A percentile compares a stretch with the other conserved stretches of the same genome.
phyloP scores from a whole-genome alignment of 2,797 vertebrate genomes.

The Mus minutoides region DNA sequence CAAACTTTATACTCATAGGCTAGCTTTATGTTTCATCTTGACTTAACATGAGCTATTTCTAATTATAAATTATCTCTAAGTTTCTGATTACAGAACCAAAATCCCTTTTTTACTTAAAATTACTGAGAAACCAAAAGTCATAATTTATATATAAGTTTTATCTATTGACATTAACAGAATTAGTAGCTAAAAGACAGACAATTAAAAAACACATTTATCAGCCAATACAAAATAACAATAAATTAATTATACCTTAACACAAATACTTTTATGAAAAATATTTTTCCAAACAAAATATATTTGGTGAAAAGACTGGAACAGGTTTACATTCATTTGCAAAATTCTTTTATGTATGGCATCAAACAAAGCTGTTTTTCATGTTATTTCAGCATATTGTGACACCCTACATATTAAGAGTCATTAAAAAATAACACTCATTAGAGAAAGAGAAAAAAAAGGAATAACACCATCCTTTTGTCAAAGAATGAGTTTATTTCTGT shows the following conservation, averaged over 20 bases:
- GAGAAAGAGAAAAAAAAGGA: slow-evolving; percentile 29
- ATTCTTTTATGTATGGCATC: background rate
- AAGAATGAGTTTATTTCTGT: background rate
- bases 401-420: background rate
- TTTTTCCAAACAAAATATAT: slow-evolving; percentile 30
- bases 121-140: background rate
- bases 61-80: background rate
- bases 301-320: slow-evolving; percentile 14
- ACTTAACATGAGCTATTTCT: slow-evolving; percentile 14
- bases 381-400: background rate
- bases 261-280: slow-evolving; percentile 41
- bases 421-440: background rate
- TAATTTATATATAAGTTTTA: slow-evolving; percentile 24
- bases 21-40: slow-evolving; percentile 9
- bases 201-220: background rate
- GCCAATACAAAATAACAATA: slow-evolving; percentile 9
- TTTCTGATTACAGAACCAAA: slow-evolving; percentile 1
- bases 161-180: background rate
- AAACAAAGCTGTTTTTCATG: slow-evolving; percentile 38
- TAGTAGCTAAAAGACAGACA: background rate
- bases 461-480: background rate
- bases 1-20: background rate
- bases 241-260: background rate
- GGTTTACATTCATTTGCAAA: background rate
- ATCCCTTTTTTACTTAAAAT: slow-evolving; percentile 42